Evolutionary conservation across 2,797 vertebrate species (phyloP).

Genomic region (Scolopax rusticola): DNA sequence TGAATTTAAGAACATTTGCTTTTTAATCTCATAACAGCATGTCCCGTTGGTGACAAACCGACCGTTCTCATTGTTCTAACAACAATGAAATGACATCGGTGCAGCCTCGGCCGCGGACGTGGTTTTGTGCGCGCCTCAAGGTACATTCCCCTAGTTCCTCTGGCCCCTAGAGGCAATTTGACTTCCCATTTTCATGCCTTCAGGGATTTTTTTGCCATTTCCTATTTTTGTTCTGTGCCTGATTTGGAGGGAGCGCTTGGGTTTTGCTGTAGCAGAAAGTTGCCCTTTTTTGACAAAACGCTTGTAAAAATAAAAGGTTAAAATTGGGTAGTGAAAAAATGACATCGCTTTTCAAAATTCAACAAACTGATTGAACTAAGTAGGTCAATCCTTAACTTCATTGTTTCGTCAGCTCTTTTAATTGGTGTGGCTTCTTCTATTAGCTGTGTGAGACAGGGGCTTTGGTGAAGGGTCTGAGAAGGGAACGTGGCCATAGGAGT

Average conservation of each 20-base stretch:
- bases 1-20: not conserved
- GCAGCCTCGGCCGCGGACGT: not conserved
- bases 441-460: not conserved
- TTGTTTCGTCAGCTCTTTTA: not conserved
- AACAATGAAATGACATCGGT: not conserved
- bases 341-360: not conserved
- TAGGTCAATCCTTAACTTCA: not conserved
- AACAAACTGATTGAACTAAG: not conserved
- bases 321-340: not conserved
- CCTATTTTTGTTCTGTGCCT: slow-evolving; percentile 11
- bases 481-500: fast-evolving
- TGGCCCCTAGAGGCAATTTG: not conserved
- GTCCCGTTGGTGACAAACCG: not conserved
- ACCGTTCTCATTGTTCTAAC: not conserved
- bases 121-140: not conserved
- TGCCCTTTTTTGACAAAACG: not conserved
- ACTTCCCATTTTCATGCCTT: not conserved
- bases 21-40: not conserved
- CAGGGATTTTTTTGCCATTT: not conserved
- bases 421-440: not conserved
- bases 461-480: not conserved
- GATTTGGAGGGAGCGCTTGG: not conserved
- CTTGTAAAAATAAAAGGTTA: not conserved
- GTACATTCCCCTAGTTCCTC: not conserved
- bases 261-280: not conserved